Evolutionary conservation across 2,888 invertebrate genomes (phyloP).

Genomic region (Brenthis hecate): DNA sequence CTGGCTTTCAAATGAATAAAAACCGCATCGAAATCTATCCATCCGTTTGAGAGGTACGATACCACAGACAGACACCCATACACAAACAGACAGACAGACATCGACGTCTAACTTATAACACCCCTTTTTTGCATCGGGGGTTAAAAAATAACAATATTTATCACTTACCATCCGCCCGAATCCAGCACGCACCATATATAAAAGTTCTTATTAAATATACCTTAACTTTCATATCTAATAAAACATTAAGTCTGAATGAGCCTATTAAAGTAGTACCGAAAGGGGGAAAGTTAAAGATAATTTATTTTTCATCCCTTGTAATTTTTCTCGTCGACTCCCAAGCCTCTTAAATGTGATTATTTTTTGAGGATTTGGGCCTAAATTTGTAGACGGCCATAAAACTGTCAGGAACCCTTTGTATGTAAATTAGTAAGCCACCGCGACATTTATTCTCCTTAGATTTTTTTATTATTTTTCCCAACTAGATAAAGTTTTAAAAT

Average conservation of each 20-base stretch:
- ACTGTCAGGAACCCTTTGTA: conserved; percentile 29
- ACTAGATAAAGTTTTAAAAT: not conserved
- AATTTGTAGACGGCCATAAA: conserved; percentile 28
- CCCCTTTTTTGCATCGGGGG: too few species aligned
- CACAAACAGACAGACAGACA: too few species aligned
- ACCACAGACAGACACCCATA: too few species aligned
- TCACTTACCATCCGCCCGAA: too few species aligned
- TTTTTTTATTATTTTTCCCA: conserved; percentile 11
- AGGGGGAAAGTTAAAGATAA: not conserved
- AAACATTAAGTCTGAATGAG: not conserved
- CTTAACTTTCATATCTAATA: not conserved
- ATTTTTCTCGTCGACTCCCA: conserved; percentile 32
- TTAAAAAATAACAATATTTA: too few species aligned
- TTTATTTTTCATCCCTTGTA: conserved; percentile 15
- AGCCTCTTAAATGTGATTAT: conserved; percentile 12
- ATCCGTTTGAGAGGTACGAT: too few species aligned
- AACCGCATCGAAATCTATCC: too few species aligned
- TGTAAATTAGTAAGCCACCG: conserved; percentile 23
- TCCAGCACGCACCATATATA: too few species aligned
- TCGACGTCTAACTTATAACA: too few species aligned
- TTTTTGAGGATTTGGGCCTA: conserved; percentile 26
- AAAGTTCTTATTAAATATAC: not conserved
- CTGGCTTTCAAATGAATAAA: too few species aligned
- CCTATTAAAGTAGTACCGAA: conserved; percentile 6
- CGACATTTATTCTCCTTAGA: conserved; percentile 7